These are phyloP conservation scores for Phragmatobia fuliginosa DNA, from an alignment of 2,888 invertebrate genomes.

Conservation along the genomic window DNA sequence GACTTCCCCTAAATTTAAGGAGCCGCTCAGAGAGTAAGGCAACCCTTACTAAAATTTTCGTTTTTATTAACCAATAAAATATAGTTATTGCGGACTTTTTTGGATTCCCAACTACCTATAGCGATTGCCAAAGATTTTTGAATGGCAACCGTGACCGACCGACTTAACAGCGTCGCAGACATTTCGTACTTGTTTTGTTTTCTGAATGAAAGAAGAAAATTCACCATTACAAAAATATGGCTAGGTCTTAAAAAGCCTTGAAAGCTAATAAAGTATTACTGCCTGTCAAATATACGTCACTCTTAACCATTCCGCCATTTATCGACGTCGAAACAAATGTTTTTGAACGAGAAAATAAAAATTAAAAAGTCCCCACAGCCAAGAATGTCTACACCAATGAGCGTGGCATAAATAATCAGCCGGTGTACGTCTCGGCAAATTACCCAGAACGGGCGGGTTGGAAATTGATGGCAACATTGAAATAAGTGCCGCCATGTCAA, in stretches of 20 bases:
- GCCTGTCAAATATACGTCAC: constrained; percentile 53
- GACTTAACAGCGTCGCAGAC: too few relatives aligned
- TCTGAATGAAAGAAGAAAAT: too few relatives aligned
- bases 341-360: constrained; percentile 53
- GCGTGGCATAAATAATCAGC: constrained; percentile 78
- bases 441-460: constrained; percentile 77
- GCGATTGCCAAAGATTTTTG: too few relatives aligned
- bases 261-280: constrained; percentile 13
- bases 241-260: not conserved
- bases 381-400: constrained; percentile 71
- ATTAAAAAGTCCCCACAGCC: constrained; percentile 61
- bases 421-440: constrained; percentile 78
- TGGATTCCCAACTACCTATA: too few relatives aligned
- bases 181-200: too few relatives aligned
- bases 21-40: too few relatives aligned
- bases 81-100: too few relatives aligned
- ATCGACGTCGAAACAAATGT: constrained; percentile 65
- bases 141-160: too few relatives aligned
- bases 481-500: constrained; percentile 72
- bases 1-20: too few relatives aligned
- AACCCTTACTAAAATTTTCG: too few relatives aligned
- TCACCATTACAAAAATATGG: not conserved
- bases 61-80: too few relatives aligned
- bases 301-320: constrained; percentile 54
- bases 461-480: constrained; percentile 69